Conservation (phyloP, 2,888 invertebrate genomes). For the Cephus nigrinus region DNA sequence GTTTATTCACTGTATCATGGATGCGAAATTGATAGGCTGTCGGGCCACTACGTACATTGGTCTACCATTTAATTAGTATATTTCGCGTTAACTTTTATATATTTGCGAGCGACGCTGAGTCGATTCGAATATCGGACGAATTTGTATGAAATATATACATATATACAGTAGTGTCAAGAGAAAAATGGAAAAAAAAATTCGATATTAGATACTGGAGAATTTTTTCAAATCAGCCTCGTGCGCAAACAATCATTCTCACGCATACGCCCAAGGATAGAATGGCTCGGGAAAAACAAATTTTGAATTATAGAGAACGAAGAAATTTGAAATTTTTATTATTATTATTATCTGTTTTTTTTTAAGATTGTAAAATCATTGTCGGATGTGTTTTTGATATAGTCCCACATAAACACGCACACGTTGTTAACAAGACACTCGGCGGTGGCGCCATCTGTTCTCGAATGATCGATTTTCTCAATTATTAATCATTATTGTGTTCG, state of each 20-base stretch:
- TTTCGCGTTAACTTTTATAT: not conserved
- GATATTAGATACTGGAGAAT: not conserved
- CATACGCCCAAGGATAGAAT: not conserved
- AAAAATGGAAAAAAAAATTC: not conserved
- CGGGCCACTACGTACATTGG: not conserved
- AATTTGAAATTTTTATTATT: not conserved
- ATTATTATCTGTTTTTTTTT: not conserved
- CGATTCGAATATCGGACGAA: not conserved
- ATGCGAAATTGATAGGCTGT: not conserved
- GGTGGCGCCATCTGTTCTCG: not conserved
- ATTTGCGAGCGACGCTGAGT: not conserved
- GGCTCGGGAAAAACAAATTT: not conserved
- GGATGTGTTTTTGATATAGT: not conserved
- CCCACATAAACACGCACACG: not conserved
- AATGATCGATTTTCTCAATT: not conserved
- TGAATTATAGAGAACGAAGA: not conserved
- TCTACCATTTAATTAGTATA: not conserved
- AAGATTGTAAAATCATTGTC: not conserved
- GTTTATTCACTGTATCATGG: not conserved
- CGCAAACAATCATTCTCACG: not conserved
- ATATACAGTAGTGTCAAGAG: not conserved
- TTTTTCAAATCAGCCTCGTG: not conserved
- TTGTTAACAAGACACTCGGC: not conserved
- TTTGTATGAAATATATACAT: not conserved
- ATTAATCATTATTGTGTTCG: not conserved